Conservation (phyloP, 2,888 invertebrate genomes). For the Panzeria rudis region DNA sequence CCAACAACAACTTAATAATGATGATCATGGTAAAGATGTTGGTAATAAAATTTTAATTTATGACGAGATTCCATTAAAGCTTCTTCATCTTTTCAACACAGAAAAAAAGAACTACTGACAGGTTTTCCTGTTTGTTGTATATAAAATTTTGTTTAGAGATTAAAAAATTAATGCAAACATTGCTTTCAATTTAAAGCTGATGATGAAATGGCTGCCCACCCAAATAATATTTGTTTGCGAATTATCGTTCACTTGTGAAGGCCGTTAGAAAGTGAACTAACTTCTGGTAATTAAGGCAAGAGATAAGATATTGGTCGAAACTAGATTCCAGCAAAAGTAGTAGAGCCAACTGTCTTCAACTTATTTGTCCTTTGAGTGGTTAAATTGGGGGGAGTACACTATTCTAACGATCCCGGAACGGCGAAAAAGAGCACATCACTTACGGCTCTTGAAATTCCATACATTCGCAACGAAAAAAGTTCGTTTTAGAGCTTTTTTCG, state of each 20-base stretch:
- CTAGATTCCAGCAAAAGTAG: no score
- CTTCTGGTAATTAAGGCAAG: neutral
- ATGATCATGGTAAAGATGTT: conserved; percentile 74
- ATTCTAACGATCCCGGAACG: no score
- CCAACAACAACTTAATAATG: conserved; percentile 16
- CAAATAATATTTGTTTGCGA: neutral
- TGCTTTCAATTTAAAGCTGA: neutral
- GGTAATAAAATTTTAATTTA: conserved; percentile 82
- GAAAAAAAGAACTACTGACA: neutral
- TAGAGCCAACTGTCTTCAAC: no score
- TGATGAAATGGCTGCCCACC: conserved; percentile 3
- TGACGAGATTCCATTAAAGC: conserved; percentile 83
- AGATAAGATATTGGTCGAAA: neutral
- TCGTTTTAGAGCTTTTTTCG: no score
- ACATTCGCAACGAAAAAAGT: no score
- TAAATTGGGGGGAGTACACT: no score
- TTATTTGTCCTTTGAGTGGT: no score
- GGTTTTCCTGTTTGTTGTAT: neutral
- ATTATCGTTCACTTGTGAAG: neutral
- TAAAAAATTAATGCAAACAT: neutral
- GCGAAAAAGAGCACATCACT: no score
- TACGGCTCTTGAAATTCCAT: no score
- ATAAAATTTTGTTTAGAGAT: conserved; percentile 3
- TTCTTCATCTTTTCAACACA: conserved; percentile 77
- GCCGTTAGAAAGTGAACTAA: neutral